These are phyloP conservation scores for Heterodera filipjevi DNA, from an alignment of 2,888 invertebrate species.

Conservation along the genomic window DNA sequence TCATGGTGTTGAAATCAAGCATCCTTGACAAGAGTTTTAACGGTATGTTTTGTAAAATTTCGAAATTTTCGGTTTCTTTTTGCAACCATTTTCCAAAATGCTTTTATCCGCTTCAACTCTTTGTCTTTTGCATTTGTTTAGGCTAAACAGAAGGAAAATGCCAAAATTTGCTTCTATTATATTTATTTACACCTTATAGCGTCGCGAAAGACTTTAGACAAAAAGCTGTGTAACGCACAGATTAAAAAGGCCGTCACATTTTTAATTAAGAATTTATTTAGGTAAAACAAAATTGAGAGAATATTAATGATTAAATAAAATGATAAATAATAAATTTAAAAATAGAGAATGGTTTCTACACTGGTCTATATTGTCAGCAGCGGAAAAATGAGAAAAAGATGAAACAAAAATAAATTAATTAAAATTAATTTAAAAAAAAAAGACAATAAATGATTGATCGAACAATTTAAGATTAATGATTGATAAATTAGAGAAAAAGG, in stretches of 20 bases:
- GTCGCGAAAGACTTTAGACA: slow-evolving; percentile 13
- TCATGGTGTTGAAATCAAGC: too few relatives aligned
- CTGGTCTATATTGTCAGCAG: not conserved
- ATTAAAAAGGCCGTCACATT: slow-evolving; percentile 8
- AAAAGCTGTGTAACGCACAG: slow-evolving; percentile 24
- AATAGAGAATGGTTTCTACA: not conserved
- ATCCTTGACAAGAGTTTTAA: too few relatives aligned
- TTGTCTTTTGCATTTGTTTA: too few relatives aligned
- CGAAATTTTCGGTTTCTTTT: too few relatives aligned
- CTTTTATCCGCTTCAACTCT: too few relatives aligned
- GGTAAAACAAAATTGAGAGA: too few relatives aligned
- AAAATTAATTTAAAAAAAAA: not conserved
- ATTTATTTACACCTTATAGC: slow-evolving; percentile 20
- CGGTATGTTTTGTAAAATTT: too few relatives aligned
- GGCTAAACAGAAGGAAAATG: too few relatives aligned
- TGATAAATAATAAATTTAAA: not conserved
- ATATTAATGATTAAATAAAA: not conserved
- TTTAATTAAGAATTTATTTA: not conserved
- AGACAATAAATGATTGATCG: not conserved
- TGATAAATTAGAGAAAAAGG: not conserved
- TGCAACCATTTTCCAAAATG: too few relatives aligned
- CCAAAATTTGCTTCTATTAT: not conserved
- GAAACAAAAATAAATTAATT: too few relatives aligned
- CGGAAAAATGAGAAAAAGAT: not conserved
- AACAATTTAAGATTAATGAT: too few relatives aligned